Percentiles rank a stretch among this genome's conserved stretches.
These are phyloP conservation scores for Porites rus DNA, from an alignment of 92 coral and sea anemone species.

Conservation along the genomic window DNA sequence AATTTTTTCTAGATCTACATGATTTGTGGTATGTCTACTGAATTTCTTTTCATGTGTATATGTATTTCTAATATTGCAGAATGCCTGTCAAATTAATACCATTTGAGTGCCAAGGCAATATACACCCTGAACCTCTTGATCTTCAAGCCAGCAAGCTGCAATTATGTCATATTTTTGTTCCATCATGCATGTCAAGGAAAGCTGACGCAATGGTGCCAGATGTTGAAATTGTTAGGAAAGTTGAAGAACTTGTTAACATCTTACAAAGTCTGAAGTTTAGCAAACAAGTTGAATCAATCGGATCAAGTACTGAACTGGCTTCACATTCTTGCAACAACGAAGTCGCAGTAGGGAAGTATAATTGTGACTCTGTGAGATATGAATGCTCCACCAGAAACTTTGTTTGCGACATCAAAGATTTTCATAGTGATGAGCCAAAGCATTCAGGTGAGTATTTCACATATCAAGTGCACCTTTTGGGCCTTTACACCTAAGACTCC, in stretches of 20 bases:
- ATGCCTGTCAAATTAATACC: not conserved
- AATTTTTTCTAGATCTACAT: too few relatives aligned
- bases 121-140: not conserved
- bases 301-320: not conserved
- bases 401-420: slow-evolving; percentile 2
- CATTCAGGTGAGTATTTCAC: slow-evolving; percentile 5
- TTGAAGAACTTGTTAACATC: slow-evolving; percentile 14
- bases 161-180: not conserved
- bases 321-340: not conserved
- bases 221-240: slow-evolving; percentile 9
- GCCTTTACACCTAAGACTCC: too few relatives aligned
- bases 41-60: not conserved
- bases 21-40: too few relatives aligned
- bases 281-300: not conserved
- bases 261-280: slow-evolving; percentile 23
- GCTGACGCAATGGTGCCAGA: slow-evolving; percentile 1
- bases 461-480: too few relatives aligned
- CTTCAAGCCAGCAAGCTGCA: not conserved
- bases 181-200: not conserved
- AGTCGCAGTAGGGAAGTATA: not conserved
- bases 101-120: not conserved
- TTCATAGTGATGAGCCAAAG: not conserved
- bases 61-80: not conserved
- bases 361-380: not conserved
- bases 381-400: not conserved